Percentiles rank a stretch among this genome's conserved stretches.
phyloP scores from a whole-genome alignment of 2,888 invertebrate species.

The Cosmopolites sordidus region DNA sequence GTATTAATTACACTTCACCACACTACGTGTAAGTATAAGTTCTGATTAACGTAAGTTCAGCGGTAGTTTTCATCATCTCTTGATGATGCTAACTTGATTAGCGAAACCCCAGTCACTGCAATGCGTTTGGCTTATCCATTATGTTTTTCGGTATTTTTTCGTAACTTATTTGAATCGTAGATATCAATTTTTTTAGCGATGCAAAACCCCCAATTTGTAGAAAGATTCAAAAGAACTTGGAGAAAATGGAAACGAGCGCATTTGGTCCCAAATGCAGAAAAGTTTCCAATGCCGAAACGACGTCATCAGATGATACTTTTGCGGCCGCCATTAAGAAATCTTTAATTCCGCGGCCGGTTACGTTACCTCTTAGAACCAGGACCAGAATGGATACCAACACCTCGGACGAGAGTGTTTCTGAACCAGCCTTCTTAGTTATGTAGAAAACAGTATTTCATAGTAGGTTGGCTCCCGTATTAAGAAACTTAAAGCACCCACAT shows the following conservation, averaged over 20 bases:
- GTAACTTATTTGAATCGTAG: too few species aligned
- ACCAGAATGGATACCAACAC: not conserved
- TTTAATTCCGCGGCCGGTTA: constrained; percentile 1
- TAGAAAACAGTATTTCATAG: not conserved
- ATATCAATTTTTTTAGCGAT: too few species aligned
- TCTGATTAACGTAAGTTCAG: too few species aligned
- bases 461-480: too few species aligned
- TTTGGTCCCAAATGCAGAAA: constrained; percentile 9
- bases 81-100: too few species aligned
- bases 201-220: not conserved
- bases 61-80: too few species aligned
- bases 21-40: too few species aligned
- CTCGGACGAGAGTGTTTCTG: constrained; percentile 4
- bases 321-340: not conserved
- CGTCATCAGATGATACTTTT: constrained; percentile 3
- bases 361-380: not conserved
- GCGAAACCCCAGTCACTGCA: too few species aligned
- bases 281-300: not conserved
- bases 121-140: too few species aligned
- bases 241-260: constrained; percentile 8
- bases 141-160: too few species aligned
- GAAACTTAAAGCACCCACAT: too few species aligned
- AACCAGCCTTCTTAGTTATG: constrained; percentile 11
- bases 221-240: constrained; percentile 1
- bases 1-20: too few species aligned